Conservation (phyloP, 2,888 invertebrate species). For the Rugalucina vietnamica region DNA sequence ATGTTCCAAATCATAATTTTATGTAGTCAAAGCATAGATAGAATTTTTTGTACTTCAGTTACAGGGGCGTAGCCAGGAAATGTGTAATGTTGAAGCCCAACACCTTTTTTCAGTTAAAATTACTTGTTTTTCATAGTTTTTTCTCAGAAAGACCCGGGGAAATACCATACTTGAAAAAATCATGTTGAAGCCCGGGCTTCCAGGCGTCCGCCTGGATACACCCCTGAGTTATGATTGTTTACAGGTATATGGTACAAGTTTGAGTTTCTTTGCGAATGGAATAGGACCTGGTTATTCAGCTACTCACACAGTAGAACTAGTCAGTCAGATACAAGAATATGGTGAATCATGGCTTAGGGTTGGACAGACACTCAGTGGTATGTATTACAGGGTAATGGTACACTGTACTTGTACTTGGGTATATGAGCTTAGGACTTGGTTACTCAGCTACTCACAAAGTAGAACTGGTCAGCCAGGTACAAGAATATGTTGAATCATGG, state of each 20-base stretch:
- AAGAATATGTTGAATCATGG: conserved; percentile 74
- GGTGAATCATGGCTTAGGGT: conserved; percentile 71
- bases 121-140: too few relatives aligned
- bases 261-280: conserved; percentile 81
- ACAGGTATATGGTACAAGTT: conserved; percentile 74
- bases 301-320: conserved; percentile 67
- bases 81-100: too few relatives aligned
- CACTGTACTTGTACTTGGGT: too few relatives aligned
- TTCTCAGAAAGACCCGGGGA: too few relatives aligned
- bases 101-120: too few relatives aligned
- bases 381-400: conserved; percentile 8
- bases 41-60: too few relatives aligned
- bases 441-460: conserved; percentile 71
- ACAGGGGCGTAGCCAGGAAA: too few relatives aligned
- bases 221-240: conserved; percentile 11
- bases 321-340: conserved; percentile 73
- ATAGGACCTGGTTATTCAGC: conserved; percentile 71
- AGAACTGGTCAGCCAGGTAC: conserved; percentile 66
- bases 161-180: too few relatives aligned
- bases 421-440: conserved; percentile 69
- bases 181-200: too few relatives aligned
- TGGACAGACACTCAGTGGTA: conserved; percentile 77
- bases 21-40: too few relatives aligned
- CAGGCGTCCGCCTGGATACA: too few relatives aligned
- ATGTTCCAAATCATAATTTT: too few relatives aligned